Evolutionary conservation across 2,797 vertebrate genomes (phyloP), one percentile per base, ranked within the genome.

Genomic region (Eulemur rubriventer): DNA sequence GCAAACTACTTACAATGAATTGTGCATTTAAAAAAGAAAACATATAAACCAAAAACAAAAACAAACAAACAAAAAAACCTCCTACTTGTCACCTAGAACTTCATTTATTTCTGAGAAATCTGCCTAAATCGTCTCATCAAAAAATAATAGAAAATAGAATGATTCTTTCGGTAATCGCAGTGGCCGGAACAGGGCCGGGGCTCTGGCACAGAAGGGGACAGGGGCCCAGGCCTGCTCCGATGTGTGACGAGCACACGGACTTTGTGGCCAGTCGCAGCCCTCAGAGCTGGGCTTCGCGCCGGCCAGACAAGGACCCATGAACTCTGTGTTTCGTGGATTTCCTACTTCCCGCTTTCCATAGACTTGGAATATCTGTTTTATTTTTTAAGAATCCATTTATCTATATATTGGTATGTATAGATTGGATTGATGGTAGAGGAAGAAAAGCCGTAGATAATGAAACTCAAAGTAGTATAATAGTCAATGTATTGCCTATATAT

Each of bases 61-160:
- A 52, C 57, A 57, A 41, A 73, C 52, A 22, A 20, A 35, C 26
- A 28, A 43, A 43, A 28, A 30, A 33, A 12, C 8, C 7, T 46
- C 30, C 33, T 41, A n/a, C 41, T 38, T 26, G 81, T 52, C 73
- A 30, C 26, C 28, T 24, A 72, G 14, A n/a, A 67, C 38, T 73
- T 81, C 18, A 55, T 48, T 48, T 41, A 61, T 48, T 50, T 65
- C 52, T 67, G 10, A n/a, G 81, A 94, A 95, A 93, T 57, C 28
- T 41, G n/a, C 18, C 48, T 76, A 63, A 50, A 10, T 41, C 30
- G 10, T 55, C 65, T 52, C 8, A 61, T 67, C 33, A 48, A 78
- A 24, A 1, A 48, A 33, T 52, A 46, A 0, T 6, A 57, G 17
- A 85, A 72, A 22, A 67, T 38, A 48, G n/a, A 13, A 5, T 6